These are phyloP conservation scores for Amblyjoppa proteus DNA, from an alignment of 2,888 invertebrate genomes.

Conservation along the genomic window DNA sequence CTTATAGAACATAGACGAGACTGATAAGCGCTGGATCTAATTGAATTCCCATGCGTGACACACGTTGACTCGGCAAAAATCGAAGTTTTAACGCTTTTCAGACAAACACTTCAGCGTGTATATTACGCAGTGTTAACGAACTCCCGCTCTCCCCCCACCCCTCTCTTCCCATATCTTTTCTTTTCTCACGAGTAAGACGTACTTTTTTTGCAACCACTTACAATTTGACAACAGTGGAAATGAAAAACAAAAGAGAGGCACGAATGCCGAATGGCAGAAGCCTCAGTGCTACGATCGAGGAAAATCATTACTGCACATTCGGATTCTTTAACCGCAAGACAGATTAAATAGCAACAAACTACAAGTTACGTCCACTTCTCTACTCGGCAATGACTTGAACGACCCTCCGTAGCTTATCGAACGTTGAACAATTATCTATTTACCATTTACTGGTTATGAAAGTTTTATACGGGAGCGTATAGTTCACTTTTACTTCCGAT, in stretches of 20 bases:
- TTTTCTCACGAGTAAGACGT: not conserved
- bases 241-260: conserved; percentile 28
- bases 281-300: conserved; percentile 10
- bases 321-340: conserved; percentile 35
- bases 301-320: conserved; percentile 45
- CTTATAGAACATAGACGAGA: not conserved
- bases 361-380: conserved; percentile 40
- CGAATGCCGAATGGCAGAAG: not conserved
- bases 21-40: conserved; percentile 16
- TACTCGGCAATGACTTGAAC: conserved; percentile 1
- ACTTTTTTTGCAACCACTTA: not conserved
- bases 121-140: conserved; percentile 16
- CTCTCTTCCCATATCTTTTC: not conserved
- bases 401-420: not conserved
- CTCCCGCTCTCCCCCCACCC: not conserved
- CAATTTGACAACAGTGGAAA: not conserved
- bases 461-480: conserved; percentile 23
- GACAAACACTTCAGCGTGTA: conserved; percentile 3
- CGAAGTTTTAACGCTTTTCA: conserved; percentile 11
- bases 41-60: conserved; percentile 37
- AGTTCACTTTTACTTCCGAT: conserved; percentile 31
- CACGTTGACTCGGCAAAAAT: not conserved
- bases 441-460: conserved; percentile 57
- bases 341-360: conserved; percentile 10
- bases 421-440: conserved; percentile 25